These are phyloP conservation scores for Eclectus roratus DNA, from an alignment of 2,113 vertebrate species.

Conservation along the genomic window DNA sequence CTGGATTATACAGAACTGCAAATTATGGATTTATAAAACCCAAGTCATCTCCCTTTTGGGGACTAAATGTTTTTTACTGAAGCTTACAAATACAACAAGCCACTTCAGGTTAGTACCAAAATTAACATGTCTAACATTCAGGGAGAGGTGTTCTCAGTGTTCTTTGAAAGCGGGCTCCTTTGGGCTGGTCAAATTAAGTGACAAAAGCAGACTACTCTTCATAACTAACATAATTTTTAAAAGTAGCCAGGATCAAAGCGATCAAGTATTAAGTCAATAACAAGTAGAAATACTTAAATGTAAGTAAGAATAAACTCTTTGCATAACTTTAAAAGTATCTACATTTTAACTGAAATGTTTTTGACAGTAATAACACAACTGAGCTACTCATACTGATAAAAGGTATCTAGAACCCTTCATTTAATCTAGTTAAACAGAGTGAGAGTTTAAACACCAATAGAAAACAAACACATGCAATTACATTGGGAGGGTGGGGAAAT, in stretches of 20 bases:
- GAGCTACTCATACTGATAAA: background rate
- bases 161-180: background rate
- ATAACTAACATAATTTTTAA: background rate
- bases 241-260: background rate
- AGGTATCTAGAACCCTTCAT: background rate
- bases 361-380: background rate
- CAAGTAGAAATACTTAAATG: background rate
- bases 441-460: background rate
- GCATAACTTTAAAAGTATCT: background rate
- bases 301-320: background rate
- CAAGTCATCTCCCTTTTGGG: background rate
- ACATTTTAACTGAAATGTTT: background rate
- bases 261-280: background rate
- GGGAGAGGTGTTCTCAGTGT: background rate
- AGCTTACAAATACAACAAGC: background rate
- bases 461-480: background rate
- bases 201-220: background rate
- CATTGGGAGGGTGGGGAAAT: rapidly evolving
- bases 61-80: background rate
- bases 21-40: background rate
- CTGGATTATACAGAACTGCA: background rate
- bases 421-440: background rate
- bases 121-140: background rate
- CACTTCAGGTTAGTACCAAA: background rate
- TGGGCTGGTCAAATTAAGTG: background rate